Evolutionary conservation across 2,888 invertebrate genomes (phyloP).

Genomic region (Amblyteles armatorius): DNA sequence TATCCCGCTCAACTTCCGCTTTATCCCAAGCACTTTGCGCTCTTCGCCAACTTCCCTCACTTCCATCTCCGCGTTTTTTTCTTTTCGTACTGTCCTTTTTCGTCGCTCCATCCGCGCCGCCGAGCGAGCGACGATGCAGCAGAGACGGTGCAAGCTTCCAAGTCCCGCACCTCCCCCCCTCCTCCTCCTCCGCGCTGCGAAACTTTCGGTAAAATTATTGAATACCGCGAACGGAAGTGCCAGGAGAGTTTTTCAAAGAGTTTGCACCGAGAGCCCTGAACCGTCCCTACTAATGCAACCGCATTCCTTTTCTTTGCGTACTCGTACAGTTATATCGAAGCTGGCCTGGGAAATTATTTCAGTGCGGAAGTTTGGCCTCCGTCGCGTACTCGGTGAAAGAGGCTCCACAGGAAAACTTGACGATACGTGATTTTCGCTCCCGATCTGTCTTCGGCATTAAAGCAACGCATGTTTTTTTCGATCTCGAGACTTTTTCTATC

Average conservation of each 20-base stretch:
- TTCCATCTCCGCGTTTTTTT: conserved; percentile 34
- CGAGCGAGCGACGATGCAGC: conserved; percentile 28
- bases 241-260: conserved; percentile 46
- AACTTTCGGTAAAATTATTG: conserved; percentile 60
- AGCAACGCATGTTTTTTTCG: neutral
- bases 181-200: neutral
- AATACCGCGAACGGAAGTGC: conserved; percentile 39
- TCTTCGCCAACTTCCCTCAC: conserved; percentile 55
- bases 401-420: conserved; percentile 33
- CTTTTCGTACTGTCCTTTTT: conserved; percentile 7
- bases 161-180: conserved; percentile 65
- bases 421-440: conserved; percentile 29
- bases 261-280: conserved; percentile 40
- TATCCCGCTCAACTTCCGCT: conserved; percentile 43
- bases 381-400: conserved; percentile 22
- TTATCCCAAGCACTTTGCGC: conserved; percentile 39
- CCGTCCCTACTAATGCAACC: neutral
- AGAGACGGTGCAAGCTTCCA: conserved; percentile 28
- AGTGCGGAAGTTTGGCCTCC: conserved; percentile 40
- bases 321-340: too few species aligned
- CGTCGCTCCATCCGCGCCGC: conserved; percentile 34
- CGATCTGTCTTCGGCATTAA: conserved; percentile 20
- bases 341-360: conserved; percentile 56
- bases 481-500: neutral
- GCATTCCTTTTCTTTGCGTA: conserved; percentile 21